These are phyloP conservation scores for Agrochola lota DNA, from an alignment of 2,888 invertebrate species.

Conservation along the genomic window DNA sequence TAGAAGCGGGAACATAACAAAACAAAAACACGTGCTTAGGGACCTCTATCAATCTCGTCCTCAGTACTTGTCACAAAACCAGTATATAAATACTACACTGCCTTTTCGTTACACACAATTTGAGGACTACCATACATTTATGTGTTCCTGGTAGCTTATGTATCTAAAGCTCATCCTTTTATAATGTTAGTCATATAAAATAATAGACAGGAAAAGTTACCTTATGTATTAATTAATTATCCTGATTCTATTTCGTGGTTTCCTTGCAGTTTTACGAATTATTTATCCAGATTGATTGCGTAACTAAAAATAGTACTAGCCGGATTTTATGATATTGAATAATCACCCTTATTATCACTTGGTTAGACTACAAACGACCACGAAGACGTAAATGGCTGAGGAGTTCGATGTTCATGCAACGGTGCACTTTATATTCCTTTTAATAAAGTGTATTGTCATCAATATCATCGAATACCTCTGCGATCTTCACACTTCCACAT, in stretches of 20 bases:
- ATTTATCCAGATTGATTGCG: background rate
- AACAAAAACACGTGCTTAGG: background rate
- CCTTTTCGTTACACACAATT: background rate
- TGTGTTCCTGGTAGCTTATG: slow-evolving; percentile 40
- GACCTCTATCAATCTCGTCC: background rate
- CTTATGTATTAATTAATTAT: background rate
- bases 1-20: background rate
- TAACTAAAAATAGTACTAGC: background rate
- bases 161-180: slow-evolving; percentile 21
- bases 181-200: background rate
- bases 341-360: background rate
- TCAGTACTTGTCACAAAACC: background rate
- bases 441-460: background rate
- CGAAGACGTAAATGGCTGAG: background rate
- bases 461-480: slow-evolving; percentile 1
- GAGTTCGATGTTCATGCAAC: background rate
- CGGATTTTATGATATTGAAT: background rate
- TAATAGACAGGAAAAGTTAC: background rate
- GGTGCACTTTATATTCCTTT: background rate
- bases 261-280: background rate
- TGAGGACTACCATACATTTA: slow-evolving; percentile 1
- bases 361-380: background rate
- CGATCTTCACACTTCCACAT: background rate
- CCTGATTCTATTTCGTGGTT: background rate
- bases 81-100: background rate